Percentiles rank a stretch among this genome's conserved stretches.
These are phyloP conservation scores for Gulo gulo DNA, from an alignment of 2,113 vertebrate species.

Conservation along the genomic window DNA sequence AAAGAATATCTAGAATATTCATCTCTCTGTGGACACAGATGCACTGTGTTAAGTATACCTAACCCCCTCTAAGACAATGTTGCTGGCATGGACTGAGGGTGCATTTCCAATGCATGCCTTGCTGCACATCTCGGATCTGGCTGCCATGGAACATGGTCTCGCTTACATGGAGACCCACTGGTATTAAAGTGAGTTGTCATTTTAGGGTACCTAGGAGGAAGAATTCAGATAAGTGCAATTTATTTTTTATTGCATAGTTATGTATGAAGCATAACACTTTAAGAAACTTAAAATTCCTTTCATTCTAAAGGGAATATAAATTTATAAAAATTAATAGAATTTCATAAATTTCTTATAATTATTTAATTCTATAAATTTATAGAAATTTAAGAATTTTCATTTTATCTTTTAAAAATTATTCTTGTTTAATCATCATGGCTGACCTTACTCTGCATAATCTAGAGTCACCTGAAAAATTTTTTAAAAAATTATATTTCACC, in stretches of 20 bases:
- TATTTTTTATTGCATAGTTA: neutral
- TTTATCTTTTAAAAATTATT: slow-evolving; percentile 26
- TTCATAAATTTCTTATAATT: neutral
- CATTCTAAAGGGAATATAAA: slow-evolving; percentile 27
- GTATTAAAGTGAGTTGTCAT: neutral
- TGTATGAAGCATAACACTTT: neutral
- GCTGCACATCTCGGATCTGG: neutral
- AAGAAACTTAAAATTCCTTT: neutral
- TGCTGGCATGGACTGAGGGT: accelerated
- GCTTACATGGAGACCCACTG: neutral
- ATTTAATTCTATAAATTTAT: neutral
- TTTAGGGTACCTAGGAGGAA: neutral
- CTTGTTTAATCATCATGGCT: neutral
- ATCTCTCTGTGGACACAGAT: neutral
- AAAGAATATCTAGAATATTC: neutral
- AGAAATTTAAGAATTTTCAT: neutral
- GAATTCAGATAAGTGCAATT: neutral
- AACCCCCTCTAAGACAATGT: neutral
- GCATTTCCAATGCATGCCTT: accelerated
- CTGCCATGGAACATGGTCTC: neutral
- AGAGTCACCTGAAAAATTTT: neutral
- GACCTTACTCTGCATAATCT: neutral
- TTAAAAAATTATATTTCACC: neutral
- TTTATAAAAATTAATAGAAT: neutral
- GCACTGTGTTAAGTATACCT: accelerated